Evolutionary conservation across 1,140 invertebrate genomes (phyloP).

Genomic region (Notospermus geniculatus): DNA sequence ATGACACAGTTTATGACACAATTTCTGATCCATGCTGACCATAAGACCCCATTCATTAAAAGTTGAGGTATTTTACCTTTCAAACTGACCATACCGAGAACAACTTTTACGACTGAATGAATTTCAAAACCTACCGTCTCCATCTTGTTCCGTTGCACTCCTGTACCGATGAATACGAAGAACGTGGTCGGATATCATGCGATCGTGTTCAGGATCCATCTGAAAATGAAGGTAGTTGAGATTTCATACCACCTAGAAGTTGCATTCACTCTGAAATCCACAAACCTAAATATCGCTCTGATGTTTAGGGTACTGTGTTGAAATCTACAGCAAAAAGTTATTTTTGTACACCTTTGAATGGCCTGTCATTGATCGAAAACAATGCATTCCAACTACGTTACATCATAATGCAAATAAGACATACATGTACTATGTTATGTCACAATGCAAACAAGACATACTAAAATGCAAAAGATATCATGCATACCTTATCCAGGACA

Average conservation of each 20-base stretch:
- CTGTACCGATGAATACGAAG: slow-evolving; percentile 95
- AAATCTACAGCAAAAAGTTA: too few species aligned
- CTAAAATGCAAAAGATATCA: neutral
- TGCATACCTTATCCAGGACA: slow-evolving; percentile 77
- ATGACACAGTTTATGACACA: too few species aligned
- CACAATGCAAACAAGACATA: neutral
- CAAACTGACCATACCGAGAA: neutral
- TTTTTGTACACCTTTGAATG: too few species aligned
- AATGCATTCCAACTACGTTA: too few species aligned
- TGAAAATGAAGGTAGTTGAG: too few species aligned
- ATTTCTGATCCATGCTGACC: too few species aligned
- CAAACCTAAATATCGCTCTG: too few species aligned
- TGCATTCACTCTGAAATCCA: neutral
- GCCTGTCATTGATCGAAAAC: too few species aligned
- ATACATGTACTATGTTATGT: too few species aligned
- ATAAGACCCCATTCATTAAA: neutral
- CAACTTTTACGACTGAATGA: neutral
- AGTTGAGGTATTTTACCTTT: slow-evolving; percentile 1
- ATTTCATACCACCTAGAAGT: neutral
- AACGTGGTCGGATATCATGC: slow-evolving; percentile 93
- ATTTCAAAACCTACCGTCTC: slow-evolving; percentile 64
- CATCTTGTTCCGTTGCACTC: slow-evolving; percentile 89
- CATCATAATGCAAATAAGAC: neutral
- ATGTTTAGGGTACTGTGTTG: too few species aligned
- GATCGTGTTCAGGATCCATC: slow-evolving; percentile 83